Conservation (phyloP, 30 jellyfish, hydroid and myxozoan genomes). For the Hydractinia symbiolongicarpus region DNA sequence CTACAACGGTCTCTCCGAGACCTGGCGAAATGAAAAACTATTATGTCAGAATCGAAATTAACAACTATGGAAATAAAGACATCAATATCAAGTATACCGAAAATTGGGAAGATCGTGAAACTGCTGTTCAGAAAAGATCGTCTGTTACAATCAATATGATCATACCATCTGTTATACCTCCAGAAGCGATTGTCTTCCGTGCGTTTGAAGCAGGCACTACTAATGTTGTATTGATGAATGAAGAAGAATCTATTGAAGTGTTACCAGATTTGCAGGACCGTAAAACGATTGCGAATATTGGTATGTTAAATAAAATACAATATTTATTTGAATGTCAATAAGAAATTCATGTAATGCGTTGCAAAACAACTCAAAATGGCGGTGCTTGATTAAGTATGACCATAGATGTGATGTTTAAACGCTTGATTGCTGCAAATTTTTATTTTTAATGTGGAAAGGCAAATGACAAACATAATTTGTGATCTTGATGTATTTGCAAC, state of each 20-base stretch:
- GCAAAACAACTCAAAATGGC: too few species aligned
- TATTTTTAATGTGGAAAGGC: too few species aligned
- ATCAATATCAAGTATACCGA: slow-evolving; percentile 11
- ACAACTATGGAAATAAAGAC: slow-evolving; percentile 21
- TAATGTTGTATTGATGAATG: slow-evolving; percentile 10
- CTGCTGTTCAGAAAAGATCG: not conserved
- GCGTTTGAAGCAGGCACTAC: slow-evolving; percentile 27
- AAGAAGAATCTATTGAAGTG: not conserved
- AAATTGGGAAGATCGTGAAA: not conserved
- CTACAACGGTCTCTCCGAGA: slow-evolving; percentile 1
- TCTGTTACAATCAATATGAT: not conserved
- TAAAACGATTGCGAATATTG: not conserved
- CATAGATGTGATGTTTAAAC: too few species aligned
- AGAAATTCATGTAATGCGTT: too few species aligned
- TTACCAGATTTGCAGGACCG: slow-evolving; percentile 1
- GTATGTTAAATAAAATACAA: not conserved
- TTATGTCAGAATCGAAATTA: slow-evolving; percentile 12
- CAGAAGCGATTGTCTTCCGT: not conserved
- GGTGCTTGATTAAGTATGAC: too few species aligned
- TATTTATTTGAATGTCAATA: too few species aligned
- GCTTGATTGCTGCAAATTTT: too few species aligned
- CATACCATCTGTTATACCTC: slow-evolving; percentile 1
- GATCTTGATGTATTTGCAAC: too few species aligned
- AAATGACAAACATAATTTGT: too few species aligned
- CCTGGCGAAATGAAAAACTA: slow-evolving; percentile 13